Evolutionary conservation across 1,140 invertebrate species (phyloP), one percentile per base, ranked within the genome.

Genomic region (Papilio xuthus): DNA sequence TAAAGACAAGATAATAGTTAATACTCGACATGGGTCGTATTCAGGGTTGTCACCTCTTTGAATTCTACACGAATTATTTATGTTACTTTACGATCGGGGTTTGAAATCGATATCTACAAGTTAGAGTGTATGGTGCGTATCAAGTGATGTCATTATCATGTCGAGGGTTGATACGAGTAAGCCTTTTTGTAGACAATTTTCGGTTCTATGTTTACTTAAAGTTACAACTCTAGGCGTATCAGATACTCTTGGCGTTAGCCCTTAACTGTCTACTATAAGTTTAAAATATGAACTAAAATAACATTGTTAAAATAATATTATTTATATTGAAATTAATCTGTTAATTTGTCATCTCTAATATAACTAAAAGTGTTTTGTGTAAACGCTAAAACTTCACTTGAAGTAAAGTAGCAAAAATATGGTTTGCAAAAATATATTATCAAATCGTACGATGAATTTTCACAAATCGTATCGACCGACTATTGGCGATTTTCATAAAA

Each of bases 11-110:
- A 76, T 76, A 76, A 76, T 76, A 76, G 74, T 63, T 76, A 76
- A 76, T 76, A 76, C 71, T 76, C 79, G 81, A 82, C 72, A 79
- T 42, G 53, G 78, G 81, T 79, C 77, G 77, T 81, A 53, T 79
- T 20, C 20, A 53, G 50, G 50, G 50, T 53, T 53, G 50, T n/a
- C 50, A 53, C 18, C n/a, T 53, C 56, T 15, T 63, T 32, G 2
- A 37, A 50, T 75, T 23, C 4, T 7, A 26, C 15, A 72, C n/a
- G 70, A 18, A 28, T 18, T 47, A 47, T 47, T 47, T 6, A 44
- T 2, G 12, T 2, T 12, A 41, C 9, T 44, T 12, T 10, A 44
- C 42, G 42, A 37, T 37, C 32, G 7, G 32, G 0, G 32, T 53
- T 53, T 53, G 18, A 53, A 18, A 53, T 53, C 50, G 18, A 53